Percentiles rank a stretch among this genome's conserved stretches.
phyloP scores from a whole-genome alignment of 1,140 invertebrate species.

The Chironomus tepperi region DNA sequence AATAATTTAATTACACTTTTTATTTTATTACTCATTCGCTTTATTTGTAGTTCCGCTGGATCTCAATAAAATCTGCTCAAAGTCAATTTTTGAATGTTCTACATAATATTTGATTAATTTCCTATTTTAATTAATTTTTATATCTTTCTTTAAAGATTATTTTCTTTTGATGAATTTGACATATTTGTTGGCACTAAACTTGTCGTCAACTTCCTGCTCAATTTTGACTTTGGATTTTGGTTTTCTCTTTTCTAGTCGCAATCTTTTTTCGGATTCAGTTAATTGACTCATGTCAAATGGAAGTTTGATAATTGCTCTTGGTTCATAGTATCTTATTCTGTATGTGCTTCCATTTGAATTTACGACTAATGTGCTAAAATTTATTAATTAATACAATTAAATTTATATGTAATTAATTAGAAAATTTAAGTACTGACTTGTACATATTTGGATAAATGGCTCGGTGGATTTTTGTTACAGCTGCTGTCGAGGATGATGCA shows the following conservation, averaged over 20 bases:
- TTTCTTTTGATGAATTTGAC: conserved; percentile 60
- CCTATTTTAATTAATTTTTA: no score
- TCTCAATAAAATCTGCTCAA: no score
- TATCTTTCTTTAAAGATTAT: conserved; percentile 26
- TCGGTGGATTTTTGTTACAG: conserved; percentile 61
- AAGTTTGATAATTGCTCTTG: conserved; percentile 76
- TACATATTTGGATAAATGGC: conserved; percentile 59
- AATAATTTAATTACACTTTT: no score
- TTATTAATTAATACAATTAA: conserved; percentile 29
- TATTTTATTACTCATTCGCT: no score
- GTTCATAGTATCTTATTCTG: conserved; percentile 71
- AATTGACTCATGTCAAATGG: conserved; percentile 64
- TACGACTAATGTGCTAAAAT: conserved; percentile 51
- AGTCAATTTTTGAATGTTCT: no score
- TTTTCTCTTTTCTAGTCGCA: conserved; percentile 56
- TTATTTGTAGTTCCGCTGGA: no score
- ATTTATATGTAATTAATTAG: background rate
- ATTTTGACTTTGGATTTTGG: conserved; percentile 64
- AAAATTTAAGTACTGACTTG: conserved; percentile 38
- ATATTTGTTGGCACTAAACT: conserved; percentile 69
- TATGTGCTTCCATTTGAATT: conserved; percentile 76
- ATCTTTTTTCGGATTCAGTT: conserved; percentile 56
- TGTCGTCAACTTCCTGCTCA: conserved; percentile 65
- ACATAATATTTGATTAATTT: no score
- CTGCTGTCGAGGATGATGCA: conserved; percentile 43